These are phyloP conservation scores for Bos javanicus DNA, from an alignment of 2,113 vertebrate species.

Conservation along the genomic window DNA sequence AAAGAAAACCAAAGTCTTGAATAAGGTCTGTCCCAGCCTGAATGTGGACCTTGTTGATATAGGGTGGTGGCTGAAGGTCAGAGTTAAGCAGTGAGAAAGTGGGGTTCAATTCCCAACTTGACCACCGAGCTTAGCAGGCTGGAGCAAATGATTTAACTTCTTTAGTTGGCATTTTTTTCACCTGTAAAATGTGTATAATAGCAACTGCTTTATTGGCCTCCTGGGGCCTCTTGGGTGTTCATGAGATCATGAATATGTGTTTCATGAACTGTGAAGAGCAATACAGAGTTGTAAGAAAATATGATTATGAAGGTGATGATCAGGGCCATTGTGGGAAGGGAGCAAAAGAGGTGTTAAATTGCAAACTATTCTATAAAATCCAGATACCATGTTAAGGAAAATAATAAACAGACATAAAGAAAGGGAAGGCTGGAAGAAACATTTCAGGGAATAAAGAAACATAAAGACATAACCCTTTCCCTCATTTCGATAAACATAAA, in stretches of 20 bases:
- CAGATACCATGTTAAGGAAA: not conserved
- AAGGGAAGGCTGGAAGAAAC: not conserved
- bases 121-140: not conserved
- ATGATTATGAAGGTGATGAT: not conserved
- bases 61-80: not conserved
- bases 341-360: not conserved
- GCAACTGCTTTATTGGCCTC: not conserved
- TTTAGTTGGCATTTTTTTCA: not conserved
- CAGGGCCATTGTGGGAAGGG: not conserved
- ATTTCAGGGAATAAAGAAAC: not conserved
- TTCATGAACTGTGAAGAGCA: conserved; percentile 56
- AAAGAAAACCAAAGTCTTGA: not conserved
- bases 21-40: not conserved
- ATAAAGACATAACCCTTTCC: not conserved
- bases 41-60: too few relatives aligned
- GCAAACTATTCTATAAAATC: not conserved
- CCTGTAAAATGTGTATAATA: not conserved
- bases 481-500: not conserved
- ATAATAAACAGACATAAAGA: not conserved
- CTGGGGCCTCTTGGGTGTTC: not conserved
- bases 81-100: too few relatives aligned
- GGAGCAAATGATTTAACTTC: conserved; percentile 31
- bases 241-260: conserved; percentile 44
- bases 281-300: conserved; percentile 30
- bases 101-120: not conserved